A percentile compares a stretch with the other conserved stretches of the same genome.
Evolutionary conservation across 2,797 vertebrate species (phyloP).

Genomic region (Enteromius anoplus): DNA sequence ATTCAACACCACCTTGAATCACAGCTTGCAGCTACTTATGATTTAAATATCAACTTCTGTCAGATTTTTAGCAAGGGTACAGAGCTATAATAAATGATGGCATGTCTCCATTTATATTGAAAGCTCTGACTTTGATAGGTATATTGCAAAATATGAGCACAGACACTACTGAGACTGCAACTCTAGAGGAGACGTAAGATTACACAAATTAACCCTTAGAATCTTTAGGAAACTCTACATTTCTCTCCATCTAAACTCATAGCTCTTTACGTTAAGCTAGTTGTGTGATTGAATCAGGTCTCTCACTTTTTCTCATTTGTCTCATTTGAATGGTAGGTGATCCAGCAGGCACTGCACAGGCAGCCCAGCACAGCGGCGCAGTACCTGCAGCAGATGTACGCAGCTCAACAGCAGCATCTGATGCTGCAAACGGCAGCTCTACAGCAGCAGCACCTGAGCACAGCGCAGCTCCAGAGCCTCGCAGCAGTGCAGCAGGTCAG

Average conservation of each 20-base stretch:
- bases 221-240: neutral
- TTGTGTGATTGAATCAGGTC: neutral
- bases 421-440: constrained; percentile 94
- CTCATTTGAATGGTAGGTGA: constrained; percentile 78
- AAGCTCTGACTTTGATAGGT: neutral
- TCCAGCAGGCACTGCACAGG: constrained; percentile 93
- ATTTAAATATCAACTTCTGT: constrained; percentile 1
- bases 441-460: constrained; percentile 94
- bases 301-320: neutral
- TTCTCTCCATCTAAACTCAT: neutral
- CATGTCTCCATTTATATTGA: neutral
- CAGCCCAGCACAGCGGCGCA: constrained; percentile 94
- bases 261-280: neutral
- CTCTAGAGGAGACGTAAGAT: neutral
- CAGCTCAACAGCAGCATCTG: constrained; percentile 96
- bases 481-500: constrained; percentile 90
- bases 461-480: constrained; percentile 92
- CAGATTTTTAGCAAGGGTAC: neutral
- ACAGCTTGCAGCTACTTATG: neutral
- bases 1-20: neutral
- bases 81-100: neutral
- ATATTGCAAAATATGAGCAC: neutral
- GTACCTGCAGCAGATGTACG: constrained; percentile 99
- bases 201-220: neutral
- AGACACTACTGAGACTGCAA: neutral